Base-by-base conservation (phyloP, 2,113 vertebrate genomes). In the Megaceryle maxima region DNA sequence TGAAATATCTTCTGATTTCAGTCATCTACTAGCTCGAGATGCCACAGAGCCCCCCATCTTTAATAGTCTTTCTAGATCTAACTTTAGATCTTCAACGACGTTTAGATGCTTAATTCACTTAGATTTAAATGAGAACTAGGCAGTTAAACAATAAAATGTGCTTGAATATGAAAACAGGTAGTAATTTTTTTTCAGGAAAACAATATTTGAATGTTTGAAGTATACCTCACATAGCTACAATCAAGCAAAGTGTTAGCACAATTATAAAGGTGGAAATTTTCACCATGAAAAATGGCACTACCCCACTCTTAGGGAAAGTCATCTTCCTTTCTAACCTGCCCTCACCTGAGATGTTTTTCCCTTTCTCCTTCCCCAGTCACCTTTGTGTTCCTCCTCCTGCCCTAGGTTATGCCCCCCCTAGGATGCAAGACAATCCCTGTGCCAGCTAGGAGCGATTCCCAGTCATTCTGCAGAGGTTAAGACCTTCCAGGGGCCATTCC, bases 341-440 rank as follows among this genome's bases (percentile, higher is more conserved):
- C 29, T 64, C 26, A 46, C 13, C 5, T 26, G 31, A 72, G 24
- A 11, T 6, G 8, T 4, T 31, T 60, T 73, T 10, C 10, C 20
- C 37, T 63, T 72, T 55, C 29, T 41, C 6, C 46, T 44, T 37
- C 15, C 13, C 26, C 24, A 31, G 6, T 2, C 57, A 64, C 35
- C 11, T 44, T 39, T n/a, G 21, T 25, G 43, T 37, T 25, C 31
- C 9, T 33, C 13, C 6, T 88, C 7, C 33, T 37, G 22, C 29
- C 33, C 16, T 6, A 21, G 9, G 2, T 68, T 56, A 56, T 1
- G 2, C 12, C 31, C 24, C 44, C 18, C 8, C 5, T 22, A 28
- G 1, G 0, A 73, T 11, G 6, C 8, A 44, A 41, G 68, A 35
- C 2, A 0, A 4, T 31, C 16, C 4, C 11, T 20, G 10, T 1